These are phyloP conservation scores for Ascaphus truei DNA, from an alignment of 2,113 vertebrate genomes.

Conservation along the genomic window DNA sequence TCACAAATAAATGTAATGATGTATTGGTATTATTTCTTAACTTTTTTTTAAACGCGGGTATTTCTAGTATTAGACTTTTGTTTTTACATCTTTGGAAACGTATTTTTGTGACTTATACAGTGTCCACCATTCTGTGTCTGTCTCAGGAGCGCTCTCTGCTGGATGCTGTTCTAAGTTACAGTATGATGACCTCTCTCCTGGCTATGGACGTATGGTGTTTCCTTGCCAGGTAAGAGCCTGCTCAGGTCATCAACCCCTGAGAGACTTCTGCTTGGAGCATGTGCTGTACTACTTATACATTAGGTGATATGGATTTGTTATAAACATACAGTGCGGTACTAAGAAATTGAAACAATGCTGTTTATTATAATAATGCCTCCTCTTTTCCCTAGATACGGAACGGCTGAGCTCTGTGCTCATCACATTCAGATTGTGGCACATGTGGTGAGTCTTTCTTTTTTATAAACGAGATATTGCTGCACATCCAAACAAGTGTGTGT, in stretches of 20 bases:
- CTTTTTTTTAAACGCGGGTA: too few relatives aligned
- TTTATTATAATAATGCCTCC: background rate
- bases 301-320: background rate
- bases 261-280: too few relatives aligned
- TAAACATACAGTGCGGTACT: background rate
- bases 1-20: too few relatives aligned
- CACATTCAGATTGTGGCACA: constrained; percentile 75
- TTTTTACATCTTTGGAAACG: too few relatives aligned
- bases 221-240: constrained; percentile 72
- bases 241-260: too few relatives aligned
- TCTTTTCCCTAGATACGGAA: constrained; percentile 71
- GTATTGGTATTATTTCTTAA: too few relatives aligned
- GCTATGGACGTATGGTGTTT: constrained; percentile 92
- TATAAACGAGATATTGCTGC: too few relatives aligned
- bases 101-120: too few relatives aligned
- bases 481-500: too few relatives aligned
- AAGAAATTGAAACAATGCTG: too few relatives aligned
- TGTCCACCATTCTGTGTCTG: too few relatives aligned
- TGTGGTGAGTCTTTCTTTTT: constrained; percentile 85
- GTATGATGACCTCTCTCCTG: constrained; percentile 74
- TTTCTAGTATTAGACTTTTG: too few relatives aligned
- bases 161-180: constrained; percentile 70
- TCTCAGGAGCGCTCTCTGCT: constrained; percentile 77
- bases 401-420: constrained; percentile 86
- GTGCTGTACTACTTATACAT: background rate